phyloP scores from a whole-genome alignment of 1,140 invertebrate species.

The Pseudomyrmex pallidus region DNA sequence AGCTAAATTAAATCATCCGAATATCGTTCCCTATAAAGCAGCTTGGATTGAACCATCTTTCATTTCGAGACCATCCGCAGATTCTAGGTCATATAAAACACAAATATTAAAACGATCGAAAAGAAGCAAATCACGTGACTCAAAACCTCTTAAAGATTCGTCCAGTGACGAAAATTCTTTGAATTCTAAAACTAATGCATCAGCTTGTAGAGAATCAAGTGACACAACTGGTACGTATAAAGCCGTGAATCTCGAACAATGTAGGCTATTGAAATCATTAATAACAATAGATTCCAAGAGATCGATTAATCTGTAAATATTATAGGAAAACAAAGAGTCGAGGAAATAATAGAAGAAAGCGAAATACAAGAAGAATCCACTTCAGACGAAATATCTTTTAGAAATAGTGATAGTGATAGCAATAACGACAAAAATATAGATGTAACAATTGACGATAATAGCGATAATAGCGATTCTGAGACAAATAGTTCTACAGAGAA shows the following conservation, averaged over 20 bases:
- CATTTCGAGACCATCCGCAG: slow-evolving; percentile 42
- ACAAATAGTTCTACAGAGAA: slow-evolving; percentile 56
- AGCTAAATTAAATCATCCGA: slow-evolving; percentile 91
- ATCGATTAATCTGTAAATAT: slow-evolving; percentile 60
- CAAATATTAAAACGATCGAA: not conserved
- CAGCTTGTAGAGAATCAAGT: slow-evolving; percentile 28
- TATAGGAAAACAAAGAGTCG: slow-evolving; percentile 62
- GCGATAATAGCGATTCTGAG: slow-evolving; percentile 56
- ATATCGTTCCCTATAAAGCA: slow-evolving; percentile 93
- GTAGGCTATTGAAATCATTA: slow-evolving; percentile 43
- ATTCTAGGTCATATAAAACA: not conserved
- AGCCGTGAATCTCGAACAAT: not conserved
- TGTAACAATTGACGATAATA: slow-evolving; percentile 42
- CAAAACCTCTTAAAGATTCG: slow-evolving; percentile 14
- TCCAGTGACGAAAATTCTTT: slow-evolving; percentile 14
- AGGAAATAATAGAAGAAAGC: slow-evolving; percentile 12
- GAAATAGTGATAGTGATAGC: slow-evolving; percentile 59
- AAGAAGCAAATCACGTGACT: not conserved
- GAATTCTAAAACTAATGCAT: not conserved
- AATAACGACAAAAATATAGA: slow-evolving; percentile 26
- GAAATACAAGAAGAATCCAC: slow-evolving; percentile 38
- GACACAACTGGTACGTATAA: slow-evolving; percentile 61
- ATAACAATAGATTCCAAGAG: slow-evolving; percentile 67
- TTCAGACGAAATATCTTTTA: slow-evolving; percentile 78
- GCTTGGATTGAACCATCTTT: slow-evolving; percentile 90